Percentiles rank a stretch among this genome's conserved stretches.
Conservation (phyloP, 2,888 invertebrate genomes). For the Diarsia rubi region DNA sequence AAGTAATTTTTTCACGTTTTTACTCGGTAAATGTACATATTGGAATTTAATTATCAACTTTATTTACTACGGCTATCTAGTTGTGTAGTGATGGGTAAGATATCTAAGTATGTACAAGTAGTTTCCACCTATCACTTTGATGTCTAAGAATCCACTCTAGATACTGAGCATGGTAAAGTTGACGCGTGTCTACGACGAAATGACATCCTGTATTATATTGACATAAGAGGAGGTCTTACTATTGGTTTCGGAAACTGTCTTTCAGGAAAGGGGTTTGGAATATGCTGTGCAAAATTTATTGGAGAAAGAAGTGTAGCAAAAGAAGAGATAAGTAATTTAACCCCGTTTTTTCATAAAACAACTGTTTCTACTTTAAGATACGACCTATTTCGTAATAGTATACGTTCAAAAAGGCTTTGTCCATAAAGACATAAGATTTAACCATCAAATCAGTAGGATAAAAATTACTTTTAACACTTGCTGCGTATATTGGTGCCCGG, state of each 20-base stretch:
- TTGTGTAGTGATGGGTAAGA: too few relatives aligned
- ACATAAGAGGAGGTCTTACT: conserved; percentile 67
- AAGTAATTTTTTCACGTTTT: background rate
- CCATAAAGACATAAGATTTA: too few relatives aligned
- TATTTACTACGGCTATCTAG: background rate
- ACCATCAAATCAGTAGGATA: too few relatives aligned
- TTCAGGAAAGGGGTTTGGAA: background rate
- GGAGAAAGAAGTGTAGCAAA: background rate
- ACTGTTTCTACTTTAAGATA: too few relatives aligned
- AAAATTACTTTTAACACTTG: too few relatives aligned
- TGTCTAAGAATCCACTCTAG: conserved; percentile 61
- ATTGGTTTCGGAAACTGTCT: conserved; percentile 20
- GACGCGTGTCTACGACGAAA: conserved; percentile 73
- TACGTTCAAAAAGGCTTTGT: too few relatives aligned
- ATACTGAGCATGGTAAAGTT: conserved; percentile 65
- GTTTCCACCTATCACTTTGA: conserved; percentile 54
- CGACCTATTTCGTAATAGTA: too few relatives aligned
- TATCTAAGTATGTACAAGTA: too few relatives aligned
- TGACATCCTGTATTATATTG: conserved; percentile 82
- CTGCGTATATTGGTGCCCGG: too few relatives aligned
- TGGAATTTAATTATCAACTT: background rate
- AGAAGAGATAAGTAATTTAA: too few relatives aligned
- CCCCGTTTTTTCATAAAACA: too few relatives aligned
- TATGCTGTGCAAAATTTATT: background rate
- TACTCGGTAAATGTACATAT: background rate